phyloP scores from a whole-genome alignment of 2,888 invertebrate genomes.

The Dasysyrphus albostriatus region DNA sequence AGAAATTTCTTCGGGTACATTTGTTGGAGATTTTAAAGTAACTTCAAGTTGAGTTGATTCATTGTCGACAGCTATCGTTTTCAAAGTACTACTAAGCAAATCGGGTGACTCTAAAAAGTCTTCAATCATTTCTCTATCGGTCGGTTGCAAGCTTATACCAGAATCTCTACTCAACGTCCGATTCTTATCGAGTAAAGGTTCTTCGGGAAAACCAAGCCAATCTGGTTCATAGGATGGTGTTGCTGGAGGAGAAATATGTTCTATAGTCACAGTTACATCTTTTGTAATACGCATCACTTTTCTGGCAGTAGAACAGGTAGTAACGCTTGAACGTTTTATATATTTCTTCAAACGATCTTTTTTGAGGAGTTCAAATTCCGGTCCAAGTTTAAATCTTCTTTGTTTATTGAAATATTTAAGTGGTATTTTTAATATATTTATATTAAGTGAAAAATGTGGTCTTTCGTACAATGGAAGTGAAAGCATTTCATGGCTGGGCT shows the following conservation, averaged over 20 bases:
- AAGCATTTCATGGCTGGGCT: slow-evolving; percentile 35
- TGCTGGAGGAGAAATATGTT: slow-evolving; percentile 70
- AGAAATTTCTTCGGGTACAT: neutral
- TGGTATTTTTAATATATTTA: slow-evolving; percentile 78
- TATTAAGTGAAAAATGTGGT: slow-evolving; percentile 71
- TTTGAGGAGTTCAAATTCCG: slow-evolving; percentile 79
- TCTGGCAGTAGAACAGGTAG: neutral
- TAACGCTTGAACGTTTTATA: slow-evolving; percentile 12
- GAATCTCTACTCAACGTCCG: slow-evolving; percentile 79
- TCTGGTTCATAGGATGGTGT: slow-evolving; percentile 74
- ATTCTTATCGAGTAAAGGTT: slow-evolving; percentile 46
- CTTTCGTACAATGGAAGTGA: slow-evolving; percentile 37
- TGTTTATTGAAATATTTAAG: slow-evolving; percentile 76
- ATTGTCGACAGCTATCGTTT: neutral
- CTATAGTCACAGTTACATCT: slow-evolving; percentile 64
- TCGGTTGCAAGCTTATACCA: slow-evolving; percentile 76
- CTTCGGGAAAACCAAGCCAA: slow-evolving; percentile 77
- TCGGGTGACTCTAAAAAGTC: neutral
- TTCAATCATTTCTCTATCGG: slow-evolving; percentile 23
- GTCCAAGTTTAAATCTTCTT: slow-evolving; percentile 77
- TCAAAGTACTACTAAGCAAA: neutral
- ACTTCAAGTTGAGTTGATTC: neutral
- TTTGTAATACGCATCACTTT: slow-evolving; percentile 4
- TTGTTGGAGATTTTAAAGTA: neutral
- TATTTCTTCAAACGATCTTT: slow-evolving; percentile 62